phyloP scores from a whole-genome alignment of 2,888 invertebrate species.

The Ormyrus thymus region DNA sequence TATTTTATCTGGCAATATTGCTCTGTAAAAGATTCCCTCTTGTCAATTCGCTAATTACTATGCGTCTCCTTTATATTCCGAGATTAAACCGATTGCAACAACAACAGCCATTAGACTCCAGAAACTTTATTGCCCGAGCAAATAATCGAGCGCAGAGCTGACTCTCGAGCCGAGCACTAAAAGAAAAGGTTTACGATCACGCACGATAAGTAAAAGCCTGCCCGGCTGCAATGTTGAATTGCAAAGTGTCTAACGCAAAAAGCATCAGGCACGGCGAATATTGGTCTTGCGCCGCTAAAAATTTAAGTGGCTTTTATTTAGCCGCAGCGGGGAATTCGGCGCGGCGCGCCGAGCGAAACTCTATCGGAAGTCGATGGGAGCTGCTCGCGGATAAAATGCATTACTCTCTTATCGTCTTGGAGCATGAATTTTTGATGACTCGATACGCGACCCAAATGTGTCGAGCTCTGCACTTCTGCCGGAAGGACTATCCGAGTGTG shows the following conservation, averaged over 20 bases:
- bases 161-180: not conserved
- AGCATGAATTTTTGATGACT: conserved; percentile 32
- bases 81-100: no score
- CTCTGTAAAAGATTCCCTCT: no score
- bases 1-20: no score
- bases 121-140: not conserved
- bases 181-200: conserved; percentile 39
- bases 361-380: conserved; percentile 26
- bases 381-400: conserved; percentile 9
- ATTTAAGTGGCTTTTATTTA: conserved; percentile 21
- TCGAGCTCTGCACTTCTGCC: conserved; percentile 2
- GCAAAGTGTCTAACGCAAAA: conserved; percentile 21
- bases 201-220: no score
- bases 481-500: no score
- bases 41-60: no score
- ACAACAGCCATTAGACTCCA: no score
- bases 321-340: not conserved
- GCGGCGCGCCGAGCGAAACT: not conserved
- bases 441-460: conserved; percentile 17
- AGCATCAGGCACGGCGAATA: not conserved
- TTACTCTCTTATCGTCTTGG: conserved; percentile 24
- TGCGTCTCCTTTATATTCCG: no score
- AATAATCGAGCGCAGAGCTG: conserved; percentile 25
- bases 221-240: conserved; percentile 24
- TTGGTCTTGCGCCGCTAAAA: not conserved